Percentiles rank a stretch among this genome's conserved stretches.
Conservation (phyloP, 2,888 invertebrate genomes). For the Drosophila monieri region DNA sequence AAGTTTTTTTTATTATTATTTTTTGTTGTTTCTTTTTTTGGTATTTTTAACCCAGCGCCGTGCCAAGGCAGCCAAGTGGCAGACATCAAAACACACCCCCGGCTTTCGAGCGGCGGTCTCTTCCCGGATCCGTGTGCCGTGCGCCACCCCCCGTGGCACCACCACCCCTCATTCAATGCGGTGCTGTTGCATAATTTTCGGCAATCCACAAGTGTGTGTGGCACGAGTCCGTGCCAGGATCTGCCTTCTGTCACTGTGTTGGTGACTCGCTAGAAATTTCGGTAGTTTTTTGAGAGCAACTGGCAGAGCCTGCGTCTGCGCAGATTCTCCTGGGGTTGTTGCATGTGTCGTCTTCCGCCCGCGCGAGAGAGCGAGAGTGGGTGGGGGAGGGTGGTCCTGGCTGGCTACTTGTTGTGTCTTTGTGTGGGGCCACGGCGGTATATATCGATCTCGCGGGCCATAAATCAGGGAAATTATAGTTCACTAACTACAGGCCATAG, state of each 20-base stretch:
- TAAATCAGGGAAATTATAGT: conserved; percentile 32
- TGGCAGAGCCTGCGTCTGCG: conserved; percentile 37
- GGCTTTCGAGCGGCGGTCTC: conserved; percentile 23
- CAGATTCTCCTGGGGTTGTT: conserved; percentile 40
- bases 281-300: conserved; percentile 30
- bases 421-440: conserved; percentile 45
- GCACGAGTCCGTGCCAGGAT: conserved; percentile 56
- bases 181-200: conserved; percentile 76
- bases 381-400: conserved; percentile 33
- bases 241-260: conserved; percentile 51
- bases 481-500: background rate
- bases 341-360: conserved; percentile 22
- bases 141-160: conserved; percentile 15
- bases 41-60: conserved; percentile 41
- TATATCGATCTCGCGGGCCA: conserved; percentile 50
- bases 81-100: conserved; percentile 73
- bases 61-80: conserved; percentile 68
- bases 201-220: conserved; percentile 83
- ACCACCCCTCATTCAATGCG: conserved; percentile 35
- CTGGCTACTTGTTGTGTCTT: conserved; percentile 79
- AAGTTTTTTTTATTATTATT: background rate
- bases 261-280: conserved; percentile 32
- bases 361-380: background rate
- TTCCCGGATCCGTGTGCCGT: conserved; percentile 9
- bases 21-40: conserved; percentile 16